These are phyloP conservation scores for Enteromius afrohamiltoni DNA, from an alignment of 2,797 vertebrate species.

Conservation along the genomic window DNA sequence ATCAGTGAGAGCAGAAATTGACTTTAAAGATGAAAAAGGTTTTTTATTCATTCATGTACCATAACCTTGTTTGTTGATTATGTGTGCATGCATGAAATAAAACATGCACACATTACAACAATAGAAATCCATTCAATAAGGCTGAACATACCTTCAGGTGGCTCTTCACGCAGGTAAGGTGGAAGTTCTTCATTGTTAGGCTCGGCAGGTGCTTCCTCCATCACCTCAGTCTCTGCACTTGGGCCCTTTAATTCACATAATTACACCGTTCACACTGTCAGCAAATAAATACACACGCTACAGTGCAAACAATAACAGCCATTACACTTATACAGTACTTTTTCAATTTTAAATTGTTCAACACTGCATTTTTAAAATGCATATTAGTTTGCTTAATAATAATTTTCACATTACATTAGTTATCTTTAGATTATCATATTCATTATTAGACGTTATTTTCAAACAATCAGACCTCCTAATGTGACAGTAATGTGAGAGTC, in stretches of 20 bases:
- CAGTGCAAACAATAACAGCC: slow-evolving; percentile 1
- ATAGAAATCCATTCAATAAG: not conserved
- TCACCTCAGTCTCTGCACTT: slow-evolving; percentile 60
- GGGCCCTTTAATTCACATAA: slow-evolving; percentile 57
- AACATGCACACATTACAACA: too few relatives aligned
- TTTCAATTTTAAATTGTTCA: not conserved
- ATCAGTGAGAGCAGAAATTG: too few relatives aligned
- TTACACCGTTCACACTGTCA: not conserved
- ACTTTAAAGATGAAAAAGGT: too few relatives aligned
- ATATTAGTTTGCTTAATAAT: not conserved
- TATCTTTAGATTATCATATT: not conserved
- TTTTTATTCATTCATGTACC: too few relatives aligned
- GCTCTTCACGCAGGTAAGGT: slow-evolving; percentile 66
- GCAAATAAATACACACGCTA: not conserved
- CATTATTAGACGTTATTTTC: not conserved
- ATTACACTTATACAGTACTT: not conserved
- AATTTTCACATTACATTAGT: not conserved
- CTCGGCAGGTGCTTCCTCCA: slow-evolving; percentile 62
- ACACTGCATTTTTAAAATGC: not conserved
- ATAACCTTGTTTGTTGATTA: too few relatives aligned
- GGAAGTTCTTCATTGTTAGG: slow-evolving; percentile 63
- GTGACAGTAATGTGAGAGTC: too few relatives aligned
- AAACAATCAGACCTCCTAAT: not conserved
- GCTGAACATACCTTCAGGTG: slow-evolving; percentile 65
- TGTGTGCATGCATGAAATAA: too few relatives aligned